Evolutionary conservation across 2,888 invertebrate species (phyloP).

Genomic region (Horisme vitalbata): DNA sequence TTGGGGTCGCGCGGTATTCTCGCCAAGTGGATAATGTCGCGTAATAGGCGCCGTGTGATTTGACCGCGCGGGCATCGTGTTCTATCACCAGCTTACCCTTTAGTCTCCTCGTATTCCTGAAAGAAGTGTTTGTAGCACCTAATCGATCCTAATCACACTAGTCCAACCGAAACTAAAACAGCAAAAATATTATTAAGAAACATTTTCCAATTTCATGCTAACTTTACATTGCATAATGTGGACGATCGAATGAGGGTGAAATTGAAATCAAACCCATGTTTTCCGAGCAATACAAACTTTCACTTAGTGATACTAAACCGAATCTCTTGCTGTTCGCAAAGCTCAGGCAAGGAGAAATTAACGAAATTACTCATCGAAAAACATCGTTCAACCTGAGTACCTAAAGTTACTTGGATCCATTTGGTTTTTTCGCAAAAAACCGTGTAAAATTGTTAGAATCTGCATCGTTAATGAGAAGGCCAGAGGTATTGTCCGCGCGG

Average conservation of each 20-base stretch:
- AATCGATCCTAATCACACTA: too few species aligned
- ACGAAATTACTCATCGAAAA: slow-evolving; percentile 10
- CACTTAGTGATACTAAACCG: slow-evolving; percentile 29
- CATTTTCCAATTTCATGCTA: neutral
- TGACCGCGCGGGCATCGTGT: slow-evolving; percentile 35
- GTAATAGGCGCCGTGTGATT: slow-evolving; percentile 57
- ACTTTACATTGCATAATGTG: slow-evolving; percentile 6
- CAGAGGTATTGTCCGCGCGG: slow-evolving; percentile 16
- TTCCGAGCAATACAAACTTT: slow-evolving; percentile 25
- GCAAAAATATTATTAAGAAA: too few species aligned
- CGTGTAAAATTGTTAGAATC: slow-evolving; percentile 20
- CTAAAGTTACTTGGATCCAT: slow-evolving; percentile 7
- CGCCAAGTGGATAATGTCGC: slow-evolving; percentile 53
- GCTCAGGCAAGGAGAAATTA: slow-evolving; percentile 10
- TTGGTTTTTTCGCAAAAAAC: slow-evolving; percentile 9
- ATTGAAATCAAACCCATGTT: slow-evolving; percentile 21
- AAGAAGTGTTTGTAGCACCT: too few species aligned
- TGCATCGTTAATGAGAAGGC: slow-evolving; percentile 4
- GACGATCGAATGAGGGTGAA: slow-evolving; percentile 14
- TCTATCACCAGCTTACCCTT: slow-evolving; percentile 12
- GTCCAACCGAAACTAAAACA: too few species aligned
- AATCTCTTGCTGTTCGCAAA: slow-evolving; percentile 22
- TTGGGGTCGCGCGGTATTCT: slow-evolving; percentile 40
- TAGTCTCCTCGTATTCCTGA: slow-evolving; percentile 19
- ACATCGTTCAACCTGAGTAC: neutral